These are phyloP conservation scores for Meda fulgida DNA, from an alignment of 2,797 vertebrate species.

Conservation along the genomic window DNA sequence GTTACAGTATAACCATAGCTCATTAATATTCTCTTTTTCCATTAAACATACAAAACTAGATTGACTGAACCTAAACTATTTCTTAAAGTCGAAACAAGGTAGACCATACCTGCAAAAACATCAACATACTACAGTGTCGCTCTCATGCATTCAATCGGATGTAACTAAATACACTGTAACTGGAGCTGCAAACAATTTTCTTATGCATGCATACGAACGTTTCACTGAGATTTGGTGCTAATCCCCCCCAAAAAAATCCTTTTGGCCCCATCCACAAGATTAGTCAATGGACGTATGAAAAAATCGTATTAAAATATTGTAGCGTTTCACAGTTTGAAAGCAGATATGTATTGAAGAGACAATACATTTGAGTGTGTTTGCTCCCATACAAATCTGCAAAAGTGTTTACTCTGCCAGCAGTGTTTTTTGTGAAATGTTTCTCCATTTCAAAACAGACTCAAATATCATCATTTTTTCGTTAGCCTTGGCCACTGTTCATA, in stretches of 20 bases:
- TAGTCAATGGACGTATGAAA: conserved; percentile 22
- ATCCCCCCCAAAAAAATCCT: conserved; percentile 29
- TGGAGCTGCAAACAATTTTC: conserved; percentile 39
- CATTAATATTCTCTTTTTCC: conserved; percentile 37
- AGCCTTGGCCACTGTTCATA: conserved; percentile 8
- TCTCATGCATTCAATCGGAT: conserved; percentile 40
- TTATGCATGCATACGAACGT: conserved; percentile 24
- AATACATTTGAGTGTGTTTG: conserved; percentile 38
- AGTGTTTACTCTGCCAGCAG: conserved; percentile 26
- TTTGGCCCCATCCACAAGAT: conserved; percentile 46
- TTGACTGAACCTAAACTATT: conserved; percentile 5
- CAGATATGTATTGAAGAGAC: conserved; percentile 27
- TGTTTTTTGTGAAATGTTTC: conserved; percentile 19
- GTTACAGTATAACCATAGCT: background rate
- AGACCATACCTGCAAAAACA: conserved; percentile 34
- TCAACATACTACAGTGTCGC: conserved; percentile 1
- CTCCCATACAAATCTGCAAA: conserved; percentile 24
- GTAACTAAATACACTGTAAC: background rate
- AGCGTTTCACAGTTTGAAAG: conserved; percentile 9
- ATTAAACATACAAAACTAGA: conserved; percentile 35
- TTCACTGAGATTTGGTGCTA: conserved; percentile 51
- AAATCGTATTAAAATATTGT: conserved; percentile 30
- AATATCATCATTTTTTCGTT: conserved; percentile 18
- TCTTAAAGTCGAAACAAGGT: conserved; percentile 17
- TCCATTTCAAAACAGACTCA: conserved; percentile 18